phyloP scores from a whole-genome alignment of 2,797 vertebrate species.

The Microchirus variegatus region DNA sequence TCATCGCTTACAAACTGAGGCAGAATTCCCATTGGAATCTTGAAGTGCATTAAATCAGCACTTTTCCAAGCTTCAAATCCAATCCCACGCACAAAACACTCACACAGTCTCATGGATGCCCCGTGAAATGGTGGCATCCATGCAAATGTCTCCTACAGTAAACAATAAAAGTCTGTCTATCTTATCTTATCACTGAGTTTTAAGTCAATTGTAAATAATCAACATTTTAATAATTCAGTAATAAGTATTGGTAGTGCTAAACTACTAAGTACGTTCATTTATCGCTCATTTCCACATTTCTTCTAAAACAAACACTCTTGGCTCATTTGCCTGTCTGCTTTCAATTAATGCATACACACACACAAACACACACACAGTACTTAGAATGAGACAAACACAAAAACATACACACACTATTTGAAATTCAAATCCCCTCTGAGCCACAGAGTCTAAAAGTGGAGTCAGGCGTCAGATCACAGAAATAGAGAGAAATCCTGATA shows the following conservation, averaged over 20 bases:
- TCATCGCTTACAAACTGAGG: slow-evolving; percentile 33
- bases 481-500: slow-evolving; percentile 19
- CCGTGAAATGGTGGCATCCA: too few species aligned
- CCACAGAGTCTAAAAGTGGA: slow-evolving; percentile 17
- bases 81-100: slow-evolving; percentile 3
- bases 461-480: slow-evolving; percentile 33
- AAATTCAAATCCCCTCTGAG: slow-evolving; percentile 20
- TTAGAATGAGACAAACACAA: slow-evolving; percentile 10
- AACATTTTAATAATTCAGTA: too few species aligned
- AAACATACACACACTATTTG: slow-evolving; percentile 8
- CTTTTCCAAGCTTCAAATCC: slow-evolving; percentile 34
- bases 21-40: slow-evolving; percentile 44
- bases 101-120: too few species aligned
- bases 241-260: not conserved
- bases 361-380: not conserved
- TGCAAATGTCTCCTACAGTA: too few species aligned
- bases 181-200: too few species aligned
- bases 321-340: slow-evolving; percentile 19
- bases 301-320: slow-evolving; percentile 3
- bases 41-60: slow-evolving; percentile 57
- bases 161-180: too few species aligned
- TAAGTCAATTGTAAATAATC: too few species aligned
- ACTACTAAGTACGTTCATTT: slow-evolving; percentile 1
- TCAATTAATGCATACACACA: slow-evolving; percentile 8
- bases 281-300: slow-evolving; percentile 6